Conservation (phyloP, 2,113 vertebrate genomes). For the Coryphaenoides rupestris region DNA sequence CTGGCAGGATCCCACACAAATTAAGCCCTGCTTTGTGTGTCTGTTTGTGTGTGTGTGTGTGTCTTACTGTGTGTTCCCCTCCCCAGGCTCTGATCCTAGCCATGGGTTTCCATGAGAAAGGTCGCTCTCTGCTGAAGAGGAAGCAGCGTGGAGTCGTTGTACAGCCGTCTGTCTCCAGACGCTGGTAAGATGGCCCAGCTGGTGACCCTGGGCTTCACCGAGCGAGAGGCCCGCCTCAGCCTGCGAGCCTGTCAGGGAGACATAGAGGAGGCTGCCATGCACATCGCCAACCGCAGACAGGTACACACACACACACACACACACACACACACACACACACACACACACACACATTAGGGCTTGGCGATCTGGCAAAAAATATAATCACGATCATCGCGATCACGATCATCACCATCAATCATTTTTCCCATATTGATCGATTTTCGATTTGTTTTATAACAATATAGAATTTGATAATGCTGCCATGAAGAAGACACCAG, state of each 20-base stretch:
- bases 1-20: too few species aligned
- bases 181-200: constrained; percentile 81
- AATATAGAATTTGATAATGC: too few species aligned
- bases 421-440: too few species aligned
- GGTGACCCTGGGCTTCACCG: constrained; percentile 82
- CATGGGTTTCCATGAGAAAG: constrained; percentile 96
- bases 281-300: constrained; percentile 83
- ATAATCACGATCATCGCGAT: too few species aligned
- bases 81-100: constrained; percentile 88
- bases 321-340: constrained; percentile 2
- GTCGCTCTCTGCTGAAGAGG: constrained; percentile 91
- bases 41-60: constrained; percentile 17
- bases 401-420: too few species aligned
- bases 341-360: not conserved
- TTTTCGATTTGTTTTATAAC: too few species aligned
- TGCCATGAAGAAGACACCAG: too few species aligned
- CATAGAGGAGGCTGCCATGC: constrained; percentile 77
- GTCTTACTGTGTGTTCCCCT: constrained; percentile 23
- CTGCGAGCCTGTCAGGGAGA: constrained; percentile 86
- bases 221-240: constrained; percentile 88
- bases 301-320: constrained; percentile 48
- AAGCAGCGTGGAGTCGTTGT: constrained; percentile 82
- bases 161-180: constrained; percentile 78
- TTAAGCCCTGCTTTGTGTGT: too few species aligned
- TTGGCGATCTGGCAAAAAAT: too few species aligned